Evolutionary conservation across 2,113 vertebrate species (phyloP), one percentile per base, ranked within the genome.

Genomic region (Pavo muticus): DNA sequence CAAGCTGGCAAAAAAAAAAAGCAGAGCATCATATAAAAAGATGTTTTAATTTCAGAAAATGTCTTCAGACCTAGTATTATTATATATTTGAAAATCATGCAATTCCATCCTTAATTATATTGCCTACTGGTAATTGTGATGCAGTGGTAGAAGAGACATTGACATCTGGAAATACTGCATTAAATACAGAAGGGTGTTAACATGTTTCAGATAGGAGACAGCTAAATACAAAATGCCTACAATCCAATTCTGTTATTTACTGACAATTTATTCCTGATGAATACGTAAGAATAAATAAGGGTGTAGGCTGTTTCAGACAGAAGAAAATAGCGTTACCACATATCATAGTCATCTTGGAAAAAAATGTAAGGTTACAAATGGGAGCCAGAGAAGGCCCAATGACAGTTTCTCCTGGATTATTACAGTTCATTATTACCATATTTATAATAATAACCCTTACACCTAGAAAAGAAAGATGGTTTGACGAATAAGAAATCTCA

Each of bases 91-190:
- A 45, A 79, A 91, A 63, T 67, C 74, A 35, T 70, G 72, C 29
- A 81, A 81, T 19, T 50, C 39, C 27, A 42, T 65, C 47, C 48
- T 82, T 87, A 88, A 87, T 48, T 70, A 10, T 18, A 75, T 27
- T 80, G 42, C 40, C 64, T 89, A 47, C 59, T 56, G 21, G 24
- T n/a, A 93, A 50, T 64, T 57, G 61, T 47, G 45, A 70, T 59
- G 24, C 37, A 75, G 11, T 6, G 7, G 50, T 40, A 54, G n/a
- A 80, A 91, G 48, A 76, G 60, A 78, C n/a, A 45, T 3, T 93
- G 74, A 94, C 68, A 84, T 79, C 79, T 84, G 59, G 48, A 91
- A 92, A 75, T 80, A 88, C 27, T 82, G n/a, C 35, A 52, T 72
- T 79, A 94, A 86, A n/a, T 50, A 76, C 24, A 87, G 32, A 56